phyloP scores from a whole-genome alignment of 2,113 vertebrate genomes.

The Galeopterus variegatus region DNA sequence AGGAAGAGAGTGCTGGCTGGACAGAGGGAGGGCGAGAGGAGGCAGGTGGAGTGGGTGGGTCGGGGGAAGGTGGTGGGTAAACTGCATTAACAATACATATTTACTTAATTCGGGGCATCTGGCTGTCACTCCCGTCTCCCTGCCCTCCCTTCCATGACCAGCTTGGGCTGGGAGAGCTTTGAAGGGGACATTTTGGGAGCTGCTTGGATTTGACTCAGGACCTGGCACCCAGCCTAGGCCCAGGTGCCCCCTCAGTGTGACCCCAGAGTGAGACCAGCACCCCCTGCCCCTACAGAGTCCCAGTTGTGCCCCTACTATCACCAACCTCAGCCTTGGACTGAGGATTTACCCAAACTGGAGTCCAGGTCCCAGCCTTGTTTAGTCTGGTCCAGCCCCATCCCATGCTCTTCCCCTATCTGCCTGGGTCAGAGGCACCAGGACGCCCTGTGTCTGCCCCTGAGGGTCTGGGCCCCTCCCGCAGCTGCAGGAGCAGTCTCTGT shows the following conservation, averaged over 20 bases:
- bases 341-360: conserved; percentile 70
- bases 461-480: background rate
- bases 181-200: too few species aligned
- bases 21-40: background rate
- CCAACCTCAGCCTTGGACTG: conserved; percentile 44
- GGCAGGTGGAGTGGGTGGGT: background rate
- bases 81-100: too few species aligned
- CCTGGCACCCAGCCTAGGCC: too few species aligned
- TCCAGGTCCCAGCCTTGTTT: conserved; percentile 41
- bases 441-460: background rate
- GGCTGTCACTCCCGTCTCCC: background rate
- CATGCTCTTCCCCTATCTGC: background rate
- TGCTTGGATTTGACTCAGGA: too few species aligned
- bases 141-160: too few species aligned
- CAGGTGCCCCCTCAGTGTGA: background rate
- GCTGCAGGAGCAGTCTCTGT: background rate
- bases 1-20: background rate
- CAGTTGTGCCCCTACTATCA: rapidly evolving
- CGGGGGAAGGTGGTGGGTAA: background rate
- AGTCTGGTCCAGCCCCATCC: background rate
- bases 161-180: background rate
- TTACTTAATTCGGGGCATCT: too few species aligned
- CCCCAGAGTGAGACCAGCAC: background rate
- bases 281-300: background rate
- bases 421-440: background rate